These are phyloP conservation scores for Euzetes globulus DNA, from an alignment of 2,888 invertebrate genomes.

Conservation along the genomic window DNA sequence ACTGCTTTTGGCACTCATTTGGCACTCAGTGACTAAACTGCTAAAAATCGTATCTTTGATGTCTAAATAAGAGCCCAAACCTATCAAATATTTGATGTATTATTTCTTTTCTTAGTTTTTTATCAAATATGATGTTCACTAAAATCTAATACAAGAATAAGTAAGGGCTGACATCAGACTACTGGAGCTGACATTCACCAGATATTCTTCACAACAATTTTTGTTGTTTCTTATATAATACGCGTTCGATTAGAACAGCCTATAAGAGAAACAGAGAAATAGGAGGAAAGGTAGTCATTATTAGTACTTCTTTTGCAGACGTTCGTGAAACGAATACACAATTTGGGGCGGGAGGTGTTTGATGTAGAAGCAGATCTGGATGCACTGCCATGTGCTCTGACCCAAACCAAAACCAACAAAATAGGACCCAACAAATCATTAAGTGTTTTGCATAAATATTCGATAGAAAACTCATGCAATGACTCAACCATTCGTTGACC, in stretches of 20 bases:
- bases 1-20: conserved; percentile 10
- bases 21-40: background rate
- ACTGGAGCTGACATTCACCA: background rate
- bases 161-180: background rate
- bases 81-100: background rate
- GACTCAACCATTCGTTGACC: background rate
- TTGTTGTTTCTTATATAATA: background rate
- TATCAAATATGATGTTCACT: background rate
- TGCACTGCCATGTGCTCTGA: background rate
- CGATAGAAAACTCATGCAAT: conserved; percentile 7
- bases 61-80: background rate
- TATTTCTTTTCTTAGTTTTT: conserved; percentile 2
- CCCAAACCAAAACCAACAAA: conserved; percentile 9
- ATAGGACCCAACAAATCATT: conserved; percentile 22
- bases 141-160: background rate
- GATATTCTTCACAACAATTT: background rate
- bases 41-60: conserved; percentile 16
- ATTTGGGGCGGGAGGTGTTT: conserved; percentile 16
- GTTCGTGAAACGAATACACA: conserved; percentile 21
- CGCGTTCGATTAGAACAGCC: background rate
- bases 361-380: conserved; percentile 10
- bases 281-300: conserved; percentile 17
- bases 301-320: background rate
- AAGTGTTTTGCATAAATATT: conserved; percentile 11
- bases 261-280: background rate